Base-by-base conservation (phyloP, 2,797 vertebrate species). In the Eutrigla gurnardus region DNA sequence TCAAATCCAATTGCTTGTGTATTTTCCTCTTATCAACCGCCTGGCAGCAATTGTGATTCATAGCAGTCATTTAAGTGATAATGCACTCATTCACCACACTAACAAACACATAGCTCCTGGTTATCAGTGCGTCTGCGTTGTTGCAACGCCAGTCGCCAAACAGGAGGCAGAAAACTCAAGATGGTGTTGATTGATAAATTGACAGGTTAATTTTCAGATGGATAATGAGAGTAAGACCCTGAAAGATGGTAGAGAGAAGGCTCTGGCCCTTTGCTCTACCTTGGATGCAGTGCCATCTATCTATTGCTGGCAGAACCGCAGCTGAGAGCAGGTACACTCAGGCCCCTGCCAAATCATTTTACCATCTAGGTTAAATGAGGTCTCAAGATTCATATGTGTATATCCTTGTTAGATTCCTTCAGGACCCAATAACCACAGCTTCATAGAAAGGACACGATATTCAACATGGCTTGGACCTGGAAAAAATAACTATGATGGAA, bases 161-260 rank as follows among this genome's bases (percentile, higher is more conserved):
- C 90, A 93, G 90, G 86, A 94, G 92, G 94, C 96, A 95, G 94
- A 96, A 91, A 96, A 96, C 96, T 95, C 95, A 96, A 97, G 97
- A 97, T 98, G 96, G 96, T 96, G 96, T 96, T 98, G 97, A 98
- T 98, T 98, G 98, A 99, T 98, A 99, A 98, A 99, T 97, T 98
- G 97, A 99, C 97, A 98, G 97, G 97, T 99, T 98, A 97, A 99
- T 99, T 98, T 99, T 97, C 96, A 92, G 96, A 96, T 94, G 95
- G 96, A 97, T 98, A 98, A 98, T 97, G 96, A 97, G 95, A 97
- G 95, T 95, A 95, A 95, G 95, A 96, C 95, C 96, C 95, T 92
- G 94, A 95, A 94, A 96, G 95, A 96, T 92, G 87, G 86, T 81
- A 90, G 82, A 77, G 84, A 88, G 84, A 87, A 87, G 89, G 81